Evolutionary conservation across 2,797 vertebrate species (phyloP).

Genomic region (Tiaroga cobitis): DNA sequence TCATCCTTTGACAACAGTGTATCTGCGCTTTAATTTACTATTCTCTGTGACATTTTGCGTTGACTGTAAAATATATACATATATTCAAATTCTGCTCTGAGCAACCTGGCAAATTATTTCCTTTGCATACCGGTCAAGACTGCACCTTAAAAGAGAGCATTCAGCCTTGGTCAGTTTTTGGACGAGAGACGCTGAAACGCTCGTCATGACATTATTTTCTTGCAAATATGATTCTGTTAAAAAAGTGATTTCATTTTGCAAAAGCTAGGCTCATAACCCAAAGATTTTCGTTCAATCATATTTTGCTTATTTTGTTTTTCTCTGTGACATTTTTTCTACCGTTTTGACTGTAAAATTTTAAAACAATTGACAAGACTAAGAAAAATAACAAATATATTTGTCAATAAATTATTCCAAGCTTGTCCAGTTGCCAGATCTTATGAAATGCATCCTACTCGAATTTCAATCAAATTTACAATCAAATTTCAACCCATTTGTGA

Average conservation of each 20-base stretch:
- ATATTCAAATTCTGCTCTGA: neutral
- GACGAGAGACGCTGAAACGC: neutral
- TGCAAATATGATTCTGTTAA: neutral
- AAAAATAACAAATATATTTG: too few species aligned
- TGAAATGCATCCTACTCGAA: too few species aligned
- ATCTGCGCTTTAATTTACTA: too few species aligned
- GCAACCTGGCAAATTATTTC: neutral
- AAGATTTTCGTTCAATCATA: neutral
- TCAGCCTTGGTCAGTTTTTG: neutral
- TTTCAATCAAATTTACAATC: too few species aligned
- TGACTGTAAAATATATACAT: too few species aligned
- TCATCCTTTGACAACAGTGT: too few species aligned
- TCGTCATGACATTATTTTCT: neutral
- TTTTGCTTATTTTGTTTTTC: neutral
- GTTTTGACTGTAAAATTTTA: too few species aligned
- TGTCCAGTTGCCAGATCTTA: too few species aligned
- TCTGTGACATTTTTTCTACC: neutral
- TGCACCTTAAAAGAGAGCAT: neutral
- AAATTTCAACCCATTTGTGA: too few species aligned
- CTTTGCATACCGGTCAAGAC: neutral
- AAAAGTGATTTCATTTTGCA: neutral
- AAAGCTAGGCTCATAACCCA: neutral
- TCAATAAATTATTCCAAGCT: too few species aligned
- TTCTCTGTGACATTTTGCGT: too few species aligned
- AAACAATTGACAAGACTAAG: too few species aligned